phyloP scores from a whole-genome alignment of 2,797 vertebrate species.

The Acipenser transmontanus region DNA sequence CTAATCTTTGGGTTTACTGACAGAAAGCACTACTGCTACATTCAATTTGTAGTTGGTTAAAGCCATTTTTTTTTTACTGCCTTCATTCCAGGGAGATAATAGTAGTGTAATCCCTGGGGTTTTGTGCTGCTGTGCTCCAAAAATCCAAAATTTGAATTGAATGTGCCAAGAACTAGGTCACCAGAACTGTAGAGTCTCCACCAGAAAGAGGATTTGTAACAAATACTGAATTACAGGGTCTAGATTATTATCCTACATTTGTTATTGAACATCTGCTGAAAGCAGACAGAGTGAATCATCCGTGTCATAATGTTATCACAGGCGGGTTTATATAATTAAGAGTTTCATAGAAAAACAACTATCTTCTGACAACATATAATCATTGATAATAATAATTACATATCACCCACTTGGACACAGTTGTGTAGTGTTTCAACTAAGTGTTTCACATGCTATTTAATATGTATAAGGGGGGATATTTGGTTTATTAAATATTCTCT shows the following conservation, averaged over 20 bases:
- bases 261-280: constrained; percentile 5
- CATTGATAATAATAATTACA: no score
- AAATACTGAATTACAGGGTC: not conserved
- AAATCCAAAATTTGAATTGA: not conserved
- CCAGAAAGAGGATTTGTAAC: not conserved
- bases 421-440: no score
- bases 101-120: constrained; percentile 7
- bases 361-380: no score
- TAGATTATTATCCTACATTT: not conserved
- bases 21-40: constrained; percentile 1
- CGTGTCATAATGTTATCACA: not conserved
- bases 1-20: not conserved
- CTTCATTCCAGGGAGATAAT: not conserved
- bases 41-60: constrained; percentile 1
- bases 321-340: not conserved
- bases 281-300: not conserved
- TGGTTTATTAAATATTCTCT: no score
- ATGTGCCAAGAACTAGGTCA: constrained; percentile 2
- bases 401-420: no score
- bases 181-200: not conserved
- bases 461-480: no score
- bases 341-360: no score
- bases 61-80: not conserved
- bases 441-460: no score
- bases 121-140: not conserved